A percentile compares a stretch with the other conserved stretches of the same genome.
phyloP scores from a whole-genome alignment of 2,888 invertebrate genomes.

The Drosophila neotestacea region DNA sequence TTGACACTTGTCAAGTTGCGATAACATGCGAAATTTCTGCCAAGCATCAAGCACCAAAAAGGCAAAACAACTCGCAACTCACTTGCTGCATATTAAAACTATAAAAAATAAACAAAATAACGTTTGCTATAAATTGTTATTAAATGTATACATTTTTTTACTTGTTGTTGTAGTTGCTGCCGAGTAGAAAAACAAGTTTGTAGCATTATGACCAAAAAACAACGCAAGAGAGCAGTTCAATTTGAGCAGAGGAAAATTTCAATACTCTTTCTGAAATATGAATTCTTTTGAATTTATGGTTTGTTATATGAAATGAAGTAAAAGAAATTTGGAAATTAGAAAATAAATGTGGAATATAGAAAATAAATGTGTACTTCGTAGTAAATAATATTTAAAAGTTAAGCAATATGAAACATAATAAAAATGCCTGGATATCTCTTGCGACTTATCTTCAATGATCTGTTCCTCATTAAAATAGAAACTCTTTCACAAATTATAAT shows the following conservation, averaged over 20 bases:
- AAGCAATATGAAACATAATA: too few relatives aligned
- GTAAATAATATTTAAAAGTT: too few relatives aligned
- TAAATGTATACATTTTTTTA: constrained; percentile 53
- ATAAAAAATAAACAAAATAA: constrained; percentile 51
- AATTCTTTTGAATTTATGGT: neutral
- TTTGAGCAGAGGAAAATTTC: neutral
- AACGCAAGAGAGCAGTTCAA: constrained; percentile 6
- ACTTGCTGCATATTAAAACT: constrained; percentile 54
- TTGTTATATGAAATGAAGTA: neutral
- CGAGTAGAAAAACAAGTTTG: constrained; percentile 68
- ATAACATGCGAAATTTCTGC: constrained; percentile 76
- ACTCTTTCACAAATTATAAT: too few relatives aligned
- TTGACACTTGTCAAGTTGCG: constrained; percentile 76
- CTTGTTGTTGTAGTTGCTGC: constrained; percentile 26
- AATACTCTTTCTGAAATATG: constrained; percentile 17
- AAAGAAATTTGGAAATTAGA: too few relatives aligned
- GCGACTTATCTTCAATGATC: too few relatives aligned
- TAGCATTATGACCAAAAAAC: constrained; percentile 61
- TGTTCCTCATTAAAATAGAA: too few relatives aligned
- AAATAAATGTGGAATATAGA: too few relatives aligned
- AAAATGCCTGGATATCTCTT: too few relatives aligned
- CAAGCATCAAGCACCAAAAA: constrained; percentile 37
- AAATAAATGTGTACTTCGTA: too few relatives aligned
- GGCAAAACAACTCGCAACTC: constrained; percentile 48
- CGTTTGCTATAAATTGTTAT: constrained; percentile 64